Percentiles rank a stretch among this genome's conserved stretches.
phyloP scores from a whole-genome alignment of 2,113 vertebrate species.

The Perccottus glenii region DNA sequence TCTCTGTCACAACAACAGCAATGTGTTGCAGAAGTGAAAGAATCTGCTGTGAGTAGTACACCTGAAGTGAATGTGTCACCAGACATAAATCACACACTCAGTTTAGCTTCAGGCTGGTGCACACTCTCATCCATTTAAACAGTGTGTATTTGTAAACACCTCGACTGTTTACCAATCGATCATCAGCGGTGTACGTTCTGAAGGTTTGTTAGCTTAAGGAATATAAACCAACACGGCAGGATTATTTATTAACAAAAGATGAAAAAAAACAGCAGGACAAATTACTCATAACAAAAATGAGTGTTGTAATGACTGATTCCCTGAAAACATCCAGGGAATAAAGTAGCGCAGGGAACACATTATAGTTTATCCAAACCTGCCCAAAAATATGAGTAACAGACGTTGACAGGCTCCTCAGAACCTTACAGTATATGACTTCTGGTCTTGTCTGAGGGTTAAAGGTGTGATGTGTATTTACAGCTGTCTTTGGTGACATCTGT shows the following conservation, averaged over 20 bases:
- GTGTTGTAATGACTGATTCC: too few relatives aligned
- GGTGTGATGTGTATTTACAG: too few relatives aligned
- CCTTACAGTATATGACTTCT: too few relatives aligned
- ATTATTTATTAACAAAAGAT: constrained; percentile 58
- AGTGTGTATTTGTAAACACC: constrained; percentile 65
- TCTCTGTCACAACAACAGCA: constrained; percentile 39
- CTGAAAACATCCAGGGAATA: too few relatives aligned
- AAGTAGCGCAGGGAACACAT: too few relatives aligned
- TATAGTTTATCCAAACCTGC: too few relatives aligned
- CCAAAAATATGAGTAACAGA: too few relatives aligned
- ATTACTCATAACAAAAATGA: constrained; percentile 48
- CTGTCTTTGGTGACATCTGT: too few relatives aligned
- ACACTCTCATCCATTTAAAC: constrained; percentile 70
- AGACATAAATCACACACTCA: constrained; percentile 70
- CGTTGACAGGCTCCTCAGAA: too few relatives aligned
- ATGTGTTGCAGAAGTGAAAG: constrained; percentile 64
- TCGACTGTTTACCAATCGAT: constrained; percentile 62
- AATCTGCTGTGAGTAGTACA: constrained; percentile 49
- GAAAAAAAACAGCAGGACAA: constrained; percentile 4
- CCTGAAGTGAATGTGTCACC: constrained; percentile 63
- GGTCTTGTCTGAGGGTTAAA: too few relatives aligned
- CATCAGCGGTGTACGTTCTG: constrained; percentile 60
- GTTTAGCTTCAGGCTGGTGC: constrained; percentile 65
- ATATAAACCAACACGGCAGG: constrained; percentile 57
- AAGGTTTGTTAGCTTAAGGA: constrained; percentile 59